Base-by-base conservation (phyloP, 2,113 vertebrate species). In the Periophthalmus modestus region DNA sequence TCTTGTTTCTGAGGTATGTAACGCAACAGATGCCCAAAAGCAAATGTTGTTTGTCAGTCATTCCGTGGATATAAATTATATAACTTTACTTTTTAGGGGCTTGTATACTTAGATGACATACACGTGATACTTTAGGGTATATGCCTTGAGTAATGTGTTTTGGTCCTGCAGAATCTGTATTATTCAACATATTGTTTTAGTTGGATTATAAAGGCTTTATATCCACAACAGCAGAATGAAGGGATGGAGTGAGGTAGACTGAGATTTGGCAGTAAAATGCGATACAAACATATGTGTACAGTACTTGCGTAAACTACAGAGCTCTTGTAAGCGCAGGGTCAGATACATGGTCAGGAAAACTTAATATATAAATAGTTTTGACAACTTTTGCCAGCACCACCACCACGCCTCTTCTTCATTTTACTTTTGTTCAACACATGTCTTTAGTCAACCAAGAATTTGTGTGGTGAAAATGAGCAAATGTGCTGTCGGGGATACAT, bases 1-100 rank as follows among this genome's bases (percentile, higher is more conserved):
- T 62, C 59, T 62, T 33, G 57, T 34, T 62, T 19, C 59, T 62
- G 59, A 62, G 59, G 13, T 62, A 62, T 62, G 59, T 7, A 62
- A 28, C 57, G 24, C 16, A 62, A 62, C 59, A 62, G 59, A 62
- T 62, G 28, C 59, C 34, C 21, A 15, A 59, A 62, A 28, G 59
- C 59, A 33, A 34, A 34, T 62, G 59, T 34, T 34, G 21, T 34
- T 33, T 34, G 16, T 62, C 59, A 33, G 28, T 18, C 59, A 62
- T 34, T 59, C 23, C 15, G 5, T 15, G 57, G 4, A 28, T 0
- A 59, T 59, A 28, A 28, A 59, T 59, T 28, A 59, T 28, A 55
- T n/a, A 55, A 55, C 52, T n/a, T 18, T 18, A 7, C 4, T 54
- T 54, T 54, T n/a, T 43, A 39, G 18, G 50, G 50, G 18, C 50